phyloP scores from a whole-genome alignment of 2,797 vertebrate species.

The Enteromius thamalakanensis region DNA sequence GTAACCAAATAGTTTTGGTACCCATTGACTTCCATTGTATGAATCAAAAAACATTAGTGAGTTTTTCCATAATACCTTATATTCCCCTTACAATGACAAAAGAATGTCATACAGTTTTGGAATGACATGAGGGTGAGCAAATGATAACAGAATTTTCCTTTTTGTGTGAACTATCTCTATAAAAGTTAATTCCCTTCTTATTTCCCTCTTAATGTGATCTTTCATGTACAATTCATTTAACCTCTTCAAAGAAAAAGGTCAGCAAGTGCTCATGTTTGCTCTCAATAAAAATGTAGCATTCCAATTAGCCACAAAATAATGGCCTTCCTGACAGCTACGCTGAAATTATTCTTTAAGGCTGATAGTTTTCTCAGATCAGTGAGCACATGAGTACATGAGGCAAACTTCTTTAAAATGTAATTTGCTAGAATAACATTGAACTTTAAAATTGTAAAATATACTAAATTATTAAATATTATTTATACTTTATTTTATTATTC shows the following conservation, averaged over 20 bases:
- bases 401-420: background rate
- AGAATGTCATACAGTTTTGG: background rate
- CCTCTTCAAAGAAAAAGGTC: slow-evolving; percentile 20
- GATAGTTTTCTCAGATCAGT: background rate
- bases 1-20: background rate
- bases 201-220: background rate
- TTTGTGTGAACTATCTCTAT: background rate
- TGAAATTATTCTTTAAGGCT: slow-evolving; percentile 4
- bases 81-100: background rate
- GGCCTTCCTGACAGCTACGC: background rate
- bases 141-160: background rate
- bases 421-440: background rate
- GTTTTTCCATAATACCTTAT: background rate
- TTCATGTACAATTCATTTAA: slow-evolving; percentile 14
- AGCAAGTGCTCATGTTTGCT: background rate
- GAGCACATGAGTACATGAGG: background rate
- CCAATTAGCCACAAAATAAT: background rate
- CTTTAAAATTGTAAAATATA: background rate
- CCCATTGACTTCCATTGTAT: background rate
- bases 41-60: background rate
- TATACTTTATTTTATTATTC: background rate
- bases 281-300: background rate
- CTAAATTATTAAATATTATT: background rate
- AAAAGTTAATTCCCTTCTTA: background rate
- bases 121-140: background rate